Conservation (phyloP, 1,140 invertebrate genomes). For the Drosophila equinoxialis region DNA sequence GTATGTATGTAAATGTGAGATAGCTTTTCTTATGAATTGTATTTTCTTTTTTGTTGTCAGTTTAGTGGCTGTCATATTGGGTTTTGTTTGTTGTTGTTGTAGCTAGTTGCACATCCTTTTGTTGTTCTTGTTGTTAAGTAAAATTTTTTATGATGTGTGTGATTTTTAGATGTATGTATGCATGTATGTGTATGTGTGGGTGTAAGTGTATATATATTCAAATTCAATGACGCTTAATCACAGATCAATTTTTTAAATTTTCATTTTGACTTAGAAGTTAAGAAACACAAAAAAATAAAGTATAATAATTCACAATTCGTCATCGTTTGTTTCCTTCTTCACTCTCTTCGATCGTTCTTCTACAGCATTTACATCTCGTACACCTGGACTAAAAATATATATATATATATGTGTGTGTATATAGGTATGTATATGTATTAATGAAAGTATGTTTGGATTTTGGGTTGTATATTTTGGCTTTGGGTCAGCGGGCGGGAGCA, state of each 20-base stretch:
- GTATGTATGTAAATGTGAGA: not conserved
- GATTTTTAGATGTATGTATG: not conserved
- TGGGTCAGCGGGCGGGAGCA: constrained; percentile 18
- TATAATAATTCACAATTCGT: constrained; percentile 8
- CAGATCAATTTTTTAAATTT: constrained; percentile 79
- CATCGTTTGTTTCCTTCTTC: not conserved
- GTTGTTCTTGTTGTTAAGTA: constrained; percentile 52
- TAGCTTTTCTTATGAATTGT: constrained; percentile 9
- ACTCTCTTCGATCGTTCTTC: not conserved
- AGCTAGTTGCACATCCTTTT: not conserved
- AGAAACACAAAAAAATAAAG: constrained; percentile 55
- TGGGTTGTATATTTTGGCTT: constrained; percentile 35
- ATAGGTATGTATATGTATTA: not conserved
- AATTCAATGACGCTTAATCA: constrained; percentile 80
- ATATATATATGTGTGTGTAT: not conserved
- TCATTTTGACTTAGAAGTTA: constrained; percentile 80
- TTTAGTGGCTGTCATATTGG: constrained; percentile 58
- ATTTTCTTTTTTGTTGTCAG: constrained; percentile 13
- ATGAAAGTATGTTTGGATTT: not conserved
- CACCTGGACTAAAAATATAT: constrained; percentile 16
- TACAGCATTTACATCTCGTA: constrained; percentile 12
- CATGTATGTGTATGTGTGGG: constrained; percentile 13
- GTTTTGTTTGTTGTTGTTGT: constrained; percentile 32
- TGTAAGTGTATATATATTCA: constrained; percentile 43
- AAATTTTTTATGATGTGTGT: constrained; percentile 22